Evolutionary conservation across 2,888 invertebrate species (phyloP).

Genomic region (Aphrophora alni): DNA sequence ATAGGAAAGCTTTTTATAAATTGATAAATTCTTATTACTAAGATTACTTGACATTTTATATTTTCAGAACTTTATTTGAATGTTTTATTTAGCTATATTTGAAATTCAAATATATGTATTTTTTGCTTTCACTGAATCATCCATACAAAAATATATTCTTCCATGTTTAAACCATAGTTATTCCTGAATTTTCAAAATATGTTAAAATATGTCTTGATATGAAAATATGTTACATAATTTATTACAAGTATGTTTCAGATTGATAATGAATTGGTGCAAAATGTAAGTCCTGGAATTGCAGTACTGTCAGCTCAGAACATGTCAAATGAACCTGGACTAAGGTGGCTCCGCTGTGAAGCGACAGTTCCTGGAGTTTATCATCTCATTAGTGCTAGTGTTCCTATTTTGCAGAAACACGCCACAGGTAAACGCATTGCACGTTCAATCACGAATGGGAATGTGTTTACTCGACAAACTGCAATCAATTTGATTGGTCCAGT

Average conservation of each 20-base stretch:
- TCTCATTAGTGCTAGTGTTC: conserved; percentile 35
- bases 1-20: too few species aligned
- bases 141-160: too few species aligned
- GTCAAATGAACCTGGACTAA: conserved; percentile 15
- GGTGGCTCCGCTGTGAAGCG: conserved; percentile 41
- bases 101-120: too few species aligned
- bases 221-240: too few species aligned
- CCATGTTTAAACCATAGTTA: too few species aligned
- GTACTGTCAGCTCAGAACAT: conserved; percentile 11
- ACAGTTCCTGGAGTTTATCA: conserved; percentile 39
- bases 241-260: conserved; percentile 15
- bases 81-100: too few species aligned
- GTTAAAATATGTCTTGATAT: too few species aligned
- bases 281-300: conserved; percentile 34
- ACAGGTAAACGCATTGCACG: not conserved
- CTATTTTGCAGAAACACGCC: conserved; percentile 47
- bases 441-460: not conserved
- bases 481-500: not conserved
- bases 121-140: too few species aligned
- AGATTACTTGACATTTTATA: too few species aligned
- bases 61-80: too few species aligned
- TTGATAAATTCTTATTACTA: too few species aligned
- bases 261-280: conserved; percentile 15
- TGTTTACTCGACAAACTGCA: not conserved
- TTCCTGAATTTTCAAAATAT: too few species aligned